These are phyloP conservation scores for Antedon mediterranea DNA, from an alignment of 53 echinoderm and acorn worm species.

Conservation along the genomic window DNA sequence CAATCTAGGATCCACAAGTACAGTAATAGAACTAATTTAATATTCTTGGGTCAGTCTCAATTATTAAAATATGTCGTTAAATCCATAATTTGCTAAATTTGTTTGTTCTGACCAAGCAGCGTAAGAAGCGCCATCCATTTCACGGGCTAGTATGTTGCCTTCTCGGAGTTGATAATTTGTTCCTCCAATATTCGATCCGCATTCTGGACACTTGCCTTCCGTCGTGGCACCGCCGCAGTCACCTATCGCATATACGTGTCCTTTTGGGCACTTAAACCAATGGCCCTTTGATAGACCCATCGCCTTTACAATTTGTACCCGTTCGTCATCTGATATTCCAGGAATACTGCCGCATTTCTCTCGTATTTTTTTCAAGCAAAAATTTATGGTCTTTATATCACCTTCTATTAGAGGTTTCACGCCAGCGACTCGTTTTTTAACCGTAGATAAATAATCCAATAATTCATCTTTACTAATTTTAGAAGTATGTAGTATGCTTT, in stretches of 20 bases:
- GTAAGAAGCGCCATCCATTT: conserved; percentile 56
- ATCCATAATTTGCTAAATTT: conserved; percentile 34
- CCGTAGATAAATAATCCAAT: neutral
- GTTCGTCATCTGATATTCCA: conserved; percentile 35
- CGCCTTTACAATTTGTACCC: conserved; percentile 35
- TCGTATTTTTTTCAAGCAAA: neutral
- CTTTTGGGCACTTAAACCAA: conserved; percentile 61
- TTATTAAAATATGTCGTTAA: neutral
- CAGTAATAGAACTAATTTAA: too few relatives aligned
- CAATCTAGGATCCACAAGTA: too few relatives aligned
- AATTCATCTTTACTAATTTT: neutral
- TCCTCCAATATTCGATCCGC: conserved; percentile 45
- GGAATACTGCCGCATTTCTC: neutral
- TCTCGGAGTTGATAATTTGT: conserved; percentile 11
- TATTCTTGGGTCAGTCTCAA: too few relatives aligned
- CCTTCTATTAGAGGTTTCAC: neutral
- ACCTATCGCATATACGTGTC: conserved; percentile 59
- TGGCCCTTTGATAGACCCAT: conserved; percentile 38
- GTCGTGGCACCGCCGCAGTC: conserved; percentile 55
- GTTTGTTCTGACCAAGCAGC: conserved; percentile 50
- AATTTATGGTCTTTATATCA: neutral
- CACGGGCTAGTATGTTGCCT: conserved; percentile 49
- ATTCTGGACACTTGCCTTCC: conserved; percentile 48
- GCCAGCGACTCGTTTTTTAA: neutral
- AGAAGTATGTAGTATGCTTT: neutral